Base-by-base conservation (phyloP, 2,888 invertebrate species). In the Oegoconia quadripuncta region DNA sequence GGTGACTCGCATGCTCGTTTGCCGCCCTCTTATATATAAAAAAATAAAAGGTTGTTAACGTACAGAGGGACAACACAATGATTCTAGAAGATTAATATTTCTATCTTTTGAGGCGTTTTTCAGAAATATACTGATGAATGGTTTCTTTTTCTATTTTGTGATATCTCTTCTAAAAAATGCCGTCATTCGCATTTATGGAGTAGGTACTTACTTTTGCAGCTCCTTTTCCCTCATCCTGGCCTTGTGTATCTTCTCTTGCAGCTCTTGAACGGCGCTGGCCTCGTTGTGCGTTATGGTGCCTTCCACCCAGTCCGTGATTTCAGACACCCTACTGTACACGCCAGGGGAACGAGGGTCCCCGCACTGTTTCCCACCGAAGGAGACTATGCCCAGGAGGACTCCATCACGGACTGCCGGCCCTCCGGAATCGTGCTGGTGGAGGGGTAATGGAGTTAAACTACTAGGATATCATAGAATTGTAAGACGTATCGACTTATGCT, bases 331-430 rank as follows among this genome's bases (percentile, higher is more conserved):
- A 49, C 77, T 74, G 60, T 86, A 86, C 6, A 86, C 87, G 0
- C 87, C 86, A 0, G 86, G 86, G 0, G 82, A 83, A n/a, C 68
- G 64, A 0, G 86, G 83, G 50, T 84, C 86, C 0, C 86, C 86
- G n/a, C 86, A 86, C 41, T 77, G 72, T 52, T 81, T 81, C 29
- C 86, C 86, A 0, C 86, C 86, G 32, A 86, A 86, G 0, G 86
- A 86, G 0, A 86, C 87, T 1, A 86, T 66, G 0, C 86, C 86
- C 0, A 84, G 54, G 0, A 86, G 68, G 0, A 84, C 80, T 0
- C 86, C 84, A 14, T 86, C 83, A 0, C 82, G 61, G 0, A 86
- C 83, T 0, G 86, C 86, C 30, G 86, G 86, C 0, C 86, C 86
- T 0, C 86, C 86, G 0, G 83, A 83, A 44, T 86, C 86, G 33